Conservation (phyloP, 2,888 invertebrate genomes). For the Tillus elongatus region DNA sequence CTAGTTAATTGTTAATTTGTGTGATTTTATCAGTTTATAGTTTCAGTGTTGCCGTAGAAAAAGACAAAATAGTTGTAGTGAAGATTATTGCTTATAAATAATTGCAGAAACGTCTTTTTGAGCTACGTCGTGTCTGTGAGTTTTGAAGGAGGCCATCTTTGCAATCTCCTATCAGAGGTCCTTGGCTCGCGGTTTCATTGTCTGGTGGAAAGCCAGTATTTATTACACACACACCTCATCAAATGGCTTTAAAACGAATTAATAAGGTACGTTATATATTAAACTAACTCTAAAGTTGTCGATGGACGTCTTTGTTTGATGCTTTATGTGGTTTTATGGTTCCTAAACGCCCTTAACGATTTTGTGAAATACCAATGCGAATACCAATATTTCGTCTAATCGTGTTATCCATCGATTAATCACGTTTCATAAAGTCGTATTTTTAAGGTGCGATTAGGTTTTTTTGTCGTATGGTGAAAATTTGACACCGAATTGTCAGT, state of each 20-base stretch:
- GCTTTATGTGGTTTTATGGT: conserved; percentile 25
- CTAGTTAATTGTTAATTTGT: neutral
- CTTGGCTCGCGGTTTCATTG: conserved; percentile 75
- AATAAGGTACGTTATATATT: conserved; percentile 72
- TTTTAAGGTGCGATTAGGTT: no score
- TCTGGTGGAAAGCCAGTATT: conserved; percentile 70
- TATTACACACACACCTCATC: conserved; percentile 57
- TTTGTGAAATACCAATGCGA: no score
- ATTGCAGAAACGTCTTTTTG: conserved; percentile 39
- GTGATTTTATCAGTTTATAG: neutral
- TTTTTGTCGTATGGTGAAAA: no score
- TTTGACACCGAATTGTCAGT: no score
- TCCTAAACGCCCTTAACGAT: conserved; percentile 48
- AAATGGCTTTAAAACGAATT: conserved; percentile 96
- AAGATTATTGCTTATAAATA: conserved; percentile 24
- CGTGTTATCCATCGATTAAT: no score
- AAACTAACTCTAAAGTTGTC: conserved; percentile 24
- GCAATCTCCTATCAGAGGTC: conserved; percentile 80
- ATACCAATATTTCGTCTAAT: no score
- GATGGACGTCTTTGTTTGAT: conserved; percentile 22
- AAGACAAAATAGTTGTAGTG: no score
- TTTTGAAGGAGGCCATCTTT: conserved; percentile 78
- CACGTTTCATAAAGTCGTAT: no score
- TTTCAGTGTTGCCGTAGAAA: no score
- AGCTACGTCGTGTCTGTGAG: conserved; percentile 63